Conservation (phyloP, 2,888 invertebrate species). For the Lamproptera curius region DNA sequence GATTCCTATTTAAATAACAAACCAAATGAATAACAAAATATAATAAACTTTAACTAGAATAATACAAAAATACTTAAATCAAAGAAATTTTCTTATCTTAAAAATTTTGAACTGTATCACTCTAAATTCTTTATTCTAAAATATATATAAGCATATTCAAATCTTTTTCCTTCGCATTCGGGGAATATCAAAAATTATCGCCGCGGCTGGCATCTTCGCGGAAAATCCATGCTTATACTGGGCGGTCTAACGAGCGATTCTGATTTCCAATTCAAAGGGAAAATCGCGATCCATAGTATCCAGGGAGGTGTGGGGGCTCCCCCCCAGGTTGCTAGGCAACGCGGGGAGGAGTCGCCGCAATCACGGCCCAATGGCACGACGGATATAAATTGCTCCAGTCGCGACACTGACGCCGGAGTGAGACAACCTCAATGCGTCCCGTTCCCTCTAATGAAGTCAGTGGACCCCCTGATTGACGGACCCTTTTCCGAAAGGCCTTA, state of each 20-base stretch:
- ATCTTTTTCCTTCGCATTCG: neutral
- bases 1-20: too few species aligned
- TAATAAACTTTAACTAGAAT: too few species aligned
- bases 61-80: too few species aligned
- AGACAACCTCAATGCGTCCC: constrained; percentile 43
- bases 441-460: constrained; percentile 71
- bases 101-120: too few species aligned
- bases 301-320: constrained; percentile 45
- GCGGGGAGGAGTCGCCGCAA: constrained; percentile 80
- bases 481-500: constrained; percentile 65
- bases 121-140: too few species aligned
- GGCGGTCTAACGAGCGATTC: constrained; percentile 72
- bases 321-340: constrained; percentile 80
- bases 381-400: constrained; percentile 78
- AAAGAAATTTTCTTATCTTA: too few species aligned
- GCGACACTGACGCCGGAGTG: constrained; percentile 63
- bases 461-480: constrained; percentile 71
- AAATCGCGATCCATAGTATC: constrained; percentile 75
- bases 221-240: constrained; percentile 19
- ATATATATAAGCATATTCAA: neutral
- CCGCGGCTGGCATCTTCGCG: neutral
- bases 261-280: constrained; percentile 79
- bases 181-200: neutral
- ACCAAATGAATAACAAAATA: too few species aligned
- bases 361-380: constrained; percentile 79